Evolutionary conservation across 2,888 invertebrate species (phyloP), one percentile per base, ranked within the genome.

Genomic region (Lasioglossum zephyrum): DNA sequence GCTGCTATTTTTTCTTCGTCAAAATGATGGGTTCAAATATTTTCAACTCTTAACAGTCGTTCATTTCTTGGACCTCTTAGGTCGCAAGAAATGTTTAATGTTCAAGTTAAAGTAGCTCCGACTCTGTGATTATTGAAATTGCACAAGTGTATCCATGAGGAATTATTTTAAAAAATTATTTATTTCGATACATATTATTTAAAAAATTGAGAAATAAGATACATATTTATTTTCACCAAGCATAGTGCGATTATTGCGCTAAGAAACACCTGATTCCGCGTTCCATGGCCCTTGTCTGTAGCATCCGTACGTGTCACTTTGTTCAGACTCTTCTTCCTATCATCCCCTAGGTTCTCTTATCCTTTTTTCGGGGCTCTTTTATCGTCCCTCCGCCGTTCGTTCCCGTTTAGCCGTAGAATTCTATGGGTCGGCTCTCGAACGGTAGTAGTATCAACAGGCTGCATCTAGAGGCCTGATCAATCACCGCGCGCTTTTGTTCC

Each of bases 391-490:
- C 84, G 60, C 44, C 79, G 82, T 86, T 82, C 75, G 81, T 89
- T 77, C 81, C 76, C 83, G 82, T 81, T 89, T 79, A 77, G 76
- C 72, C 69, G 69, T 39, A 81, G 83, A 88, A 87, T 87, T 84
- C 83, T 90, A 92, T 91, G 90, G 86, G 92, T 92, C 91, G 88
- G 89, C 86, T 90, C 90, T 91, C 90, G 92, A 89, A 89, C 90
- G 90, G 53, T 22, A 53, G 91, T 88, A 88, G 88, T 94, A 94
- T 94, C 94, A 93, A 93, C 92, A 92, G 91, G 91, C 92, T 94
- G 91, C 90, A 94, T 93, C 92, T 93, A 92, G 89, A 92, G 90
- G 90, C 89, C 91, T 92, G 94, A 94, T 94, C 94, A 94, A 94
- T 94, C 93, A 93, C 90, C 89, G 91, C 82, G 87, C 89, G 90